A percentile compares a stretch with the other conserved stretches of the same genome.
Conservation (phyloP, 2,797 vertebrate genomes). For the Tragopan temminckii region DNA sequence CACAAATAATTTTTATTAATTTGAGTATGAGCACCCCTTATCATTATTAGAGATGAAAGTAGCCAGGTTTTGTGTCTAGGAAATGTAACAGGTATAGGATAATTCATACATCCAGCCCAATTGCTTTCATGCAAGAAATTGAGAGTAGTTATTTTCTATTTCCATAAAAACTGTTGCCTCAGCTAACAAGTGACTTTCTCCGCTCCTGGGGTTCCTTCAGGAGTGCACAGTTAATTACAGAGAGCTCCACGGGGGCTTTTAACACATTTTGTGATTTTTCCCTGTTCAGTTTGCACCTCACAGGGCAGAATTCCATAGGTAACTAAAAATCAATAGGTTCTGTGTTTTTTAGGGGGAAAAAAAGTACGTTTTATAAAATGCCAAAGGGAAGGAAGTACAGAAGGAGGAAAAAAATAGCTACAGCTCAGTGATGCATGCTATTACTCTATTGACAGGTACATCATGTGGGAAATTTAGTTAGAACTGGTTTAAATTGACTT, state of each 20-base stretch:
- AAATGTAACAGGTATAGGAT: background rate
- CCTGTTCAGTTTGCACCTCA: background rate
- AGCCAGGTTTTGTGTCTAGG: background rate
- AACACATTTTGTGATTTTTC: background rate
- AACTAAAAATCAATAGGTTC: background rate
- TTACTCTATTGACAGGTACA: background rate
- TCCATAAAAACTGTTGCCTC: background rate
- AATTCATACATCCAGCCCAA: background rate
- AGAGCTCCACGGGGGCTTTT: background rate
- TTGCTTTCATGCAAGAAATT: background rate
- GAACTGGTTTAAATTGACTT: background rate
- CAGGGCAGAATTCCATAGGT: background rate
- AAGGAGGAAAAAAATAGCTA: background rate
- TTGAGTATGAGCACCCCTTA: background rate
- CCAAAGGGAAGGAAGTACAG: background rate
- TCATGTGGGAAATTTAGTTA: background rate
- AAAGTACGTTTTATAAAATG: background rate
- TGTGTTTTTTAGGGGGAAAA: background rate
- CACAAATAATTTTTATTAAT: background rate
- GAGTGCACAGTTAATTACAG: background rate
- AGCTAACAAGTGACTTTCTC: background rate
- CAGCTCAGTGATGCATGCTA: background rate
- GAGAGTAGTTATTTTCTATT: background rate
- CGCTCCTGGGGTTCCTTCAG: background rate
- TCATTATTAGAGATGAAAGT: background rate